These are phyloP conservation scores for Priocnemis perturbator DNA, from an alignment of 2,888 invertebrate species.

Conservation along the genomic window DNA sequence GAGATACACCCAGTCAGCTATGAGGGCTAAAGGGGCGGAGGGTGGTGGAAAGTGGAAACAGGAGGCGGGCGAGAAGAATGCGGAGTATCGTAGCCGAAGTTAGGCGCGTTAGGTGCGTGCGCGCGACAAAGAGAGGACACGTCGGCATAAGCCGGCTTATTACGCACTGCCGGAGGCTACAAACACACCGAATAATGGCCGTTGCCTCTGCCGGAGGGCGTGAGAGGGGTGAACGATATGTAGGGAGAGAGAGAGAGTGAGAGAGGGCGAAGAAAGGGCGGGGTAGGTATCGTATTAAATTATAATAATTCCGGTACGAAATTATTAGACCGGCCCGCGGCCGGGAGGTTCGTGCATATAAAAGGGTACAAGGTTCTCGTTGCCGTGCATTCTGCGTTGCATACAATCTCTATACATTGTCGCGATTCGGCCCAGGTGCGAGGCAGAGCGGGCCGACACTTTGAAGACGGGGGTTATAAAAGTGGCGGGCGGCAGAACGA, in stretches of 20 bases:
- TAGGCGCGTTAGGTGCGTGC: conserved; percentile 56
- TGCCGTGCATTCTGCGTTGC: not conserved
- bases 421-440: not conserved
- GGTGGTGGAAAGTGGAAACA: conserved; percentile 26
- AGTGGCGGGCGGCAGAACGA: conserved; percentile 29
- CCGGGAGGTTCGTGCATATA: conserved; percentile 1
- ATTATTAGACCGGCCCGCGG: conserved; percentile 54
- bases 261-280: conserved; percentile 30
- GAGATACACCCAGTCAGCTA: conserved; percentile 34
- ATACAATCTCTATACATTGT: conserved; percentile 1
- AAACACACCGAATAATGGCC: conserved; percentile 63
- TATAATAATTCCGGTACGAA: conserved; percentile 65
- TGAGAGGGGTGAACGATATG: conserved; percentile 6
- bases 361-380: conserved; percentile 1
- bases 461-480: conserved; percentile 41
- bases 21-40: conserved; percentile 15
- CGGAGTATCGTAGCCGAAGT: conserved; percentile 53
- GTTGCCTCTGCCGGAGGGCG: conserved; percentile 29
- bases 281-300: conserved; percentile 64
- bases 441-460: conserved; percentile 40
- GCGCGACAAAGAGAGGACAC: conserved; percentile 53
- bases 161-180: conserved; percentile 58
- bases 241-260: conserved; percentile 12
- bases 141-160: conserved; percentile 59
- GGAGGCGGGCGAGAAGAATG: conserved; percentile 44